Evolutionary conservation across 1,140 invertebrate species (phyloP).

Genomic region (Asbolus verrucosus): DNA sequence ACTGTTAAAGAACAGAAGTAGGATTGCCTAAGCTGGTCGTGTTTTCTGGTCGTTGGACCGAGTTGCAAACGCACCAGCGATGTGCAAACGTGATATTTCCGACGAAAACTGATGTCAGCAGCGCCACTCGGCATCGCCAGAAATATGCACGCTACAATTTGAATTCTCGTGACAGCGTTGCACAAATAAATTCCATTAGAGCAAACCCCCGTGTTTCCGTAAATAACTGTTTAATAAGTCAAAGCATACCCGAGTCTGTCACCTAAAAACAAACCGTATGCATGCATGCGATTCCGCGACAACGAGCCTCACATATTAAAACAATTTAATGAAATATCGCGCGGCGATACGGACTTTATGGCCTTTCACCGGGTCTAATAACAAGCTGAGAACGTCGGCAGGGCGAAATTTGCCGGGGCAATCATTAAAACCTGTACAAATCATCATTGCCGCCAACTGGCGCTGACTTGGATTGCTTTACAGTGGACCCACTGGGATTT

Average conservation of each 20-base stretch:
- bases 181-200: slow-evolving; percentile 37
- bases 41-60: too few species aligned
- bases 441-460: slow-evolving; percentile 61
- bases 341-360: slow-evolving; percentile 3
- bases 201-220: slow-evolving; percentile 9
- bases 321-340: slow-evolving; percentile 25
- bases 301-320: slow-evolving; percentile 28
- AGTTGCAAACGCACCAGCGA: too few species aligned
- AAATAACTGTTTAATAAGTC: slow-evolving; percentile 39
- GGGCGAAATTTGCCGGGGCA: slow-evolving; percentile 43
- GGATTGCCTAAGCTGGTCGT: too few species aligned
- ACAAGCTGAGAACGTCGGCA: slow-evolving; percentile 12
- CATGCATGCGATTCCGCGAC: slow-evolving; percentile 16
- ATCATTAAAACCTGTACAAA: slow-evolving; percentile 62
- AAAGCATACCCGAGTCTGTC: slow-evolving; percentile 23
- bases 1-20: too few species aligned
- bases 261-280: slow-evolving; percentile 21
- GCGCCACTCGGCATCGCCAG: neutral
- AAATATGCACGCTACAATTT: slow-evolving; percentile 35
- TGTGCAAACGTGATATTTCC: neutral
- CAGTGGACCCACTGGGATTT: slow-evolving; percentile 59
- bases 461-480: slow-evolving; percentile 62
- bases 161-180: slow-evolving; percentile 35
- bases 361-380: neutral
- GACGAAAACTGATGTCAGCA: slow-evolving; percentile 11